phyloP scores from a whole-genome alignment of 2,888 invertebrate genomes.

The Drosophila borborema region DNA sequence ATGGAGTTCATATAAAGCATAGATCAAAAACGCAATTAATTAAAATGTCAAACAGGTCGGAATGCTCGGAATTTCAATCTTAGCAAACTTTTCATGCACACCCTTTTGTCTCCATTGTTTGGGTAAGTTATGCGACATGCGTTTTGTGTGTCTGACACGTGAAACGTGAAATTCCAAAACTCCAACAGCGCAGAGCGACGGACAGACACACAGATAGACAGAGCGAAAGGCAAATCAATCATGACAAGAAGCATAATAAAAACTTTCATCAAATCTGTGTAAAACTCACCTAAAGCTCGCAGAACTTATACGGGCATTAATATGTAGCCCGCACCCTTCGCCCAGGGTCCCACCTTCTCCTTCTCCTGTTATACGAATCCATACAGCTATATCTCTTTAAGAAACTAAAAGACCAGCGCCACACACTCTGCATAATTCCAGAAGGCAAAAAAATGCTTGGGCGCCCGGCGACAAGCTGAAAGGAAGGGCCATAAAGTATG shows the following conservation, averaged over 20 bases:
- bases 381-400: neutral
- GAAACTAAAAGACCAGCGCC: constrained; percentile 32
- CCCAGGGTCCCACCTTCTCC: too few relatives aligned
- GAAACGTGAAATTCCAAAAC: constrained; percentile 14
- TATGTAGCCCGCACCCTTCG: neutral
- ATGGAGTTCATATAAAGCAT: neutral
- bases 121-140: constrained; percentile 22
- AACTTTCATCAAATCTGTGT: constrained; percentile 35
- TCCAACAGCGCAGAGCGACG: neutral
- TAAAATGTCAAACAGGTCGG: neutral
- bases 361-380: neutral
- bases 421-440: constrained; percentile 29
- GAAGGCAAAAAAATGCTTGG: constrained; percentile 48
- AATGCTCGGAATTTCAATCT: constrained; percentile 9
- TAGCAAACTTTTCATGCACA: neutral
- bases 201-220: neutral
- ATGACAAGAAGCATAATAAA: constrained; percentile 16
- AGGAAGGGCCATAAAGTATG: constrained; percentile 56
- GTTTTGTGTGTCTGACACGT: constrained; percentile 1
- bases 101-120: neutral
- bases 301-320: constrained; percentile 21
- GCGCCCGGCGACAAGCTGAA: constrained; percentile 29
- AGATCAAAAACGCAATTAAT: neutral
- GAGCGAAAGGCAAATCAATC: constrained; percentile 27
- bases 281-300: constrained; percentile 20